Evolutionary conservation across 2,113 vertebrate species (phyloP).

Genomic region (Pandion haliaetus): DNA sequence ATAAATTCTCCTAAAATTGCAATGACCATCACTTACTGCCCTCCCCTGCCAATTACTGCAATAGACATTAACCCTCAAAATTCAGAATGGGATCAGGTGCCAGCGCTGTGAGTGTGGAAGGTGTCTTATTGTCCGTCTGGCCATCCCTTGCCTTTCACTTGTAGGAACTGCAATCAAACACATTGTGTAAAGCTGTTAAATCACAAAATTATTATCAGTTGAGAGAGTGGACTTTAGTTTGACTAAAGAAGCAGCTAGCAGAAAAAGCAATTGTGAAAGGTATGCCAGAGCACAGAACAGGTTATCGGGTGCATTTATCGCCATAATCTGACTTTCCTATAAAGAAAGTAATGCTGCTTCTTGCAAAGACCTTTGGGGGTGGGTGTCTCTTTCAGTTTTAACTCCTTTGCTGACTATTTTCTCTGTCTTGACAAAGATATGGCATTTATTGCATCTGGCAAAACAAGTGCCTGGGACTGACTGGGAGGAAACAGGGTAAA

Average conservation of each 20-base stretch:
- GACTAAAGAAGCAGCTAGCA: background rate
- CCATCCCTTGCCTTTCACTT: background rate
- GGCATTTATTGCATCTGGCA: slow-evolving; percentile 20
- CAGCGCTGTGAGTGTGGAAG: accelerated
- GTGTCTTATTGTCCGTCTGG: background rate
- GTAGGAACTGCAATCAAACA: background rate
- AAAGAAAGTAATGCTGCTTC: background rate
- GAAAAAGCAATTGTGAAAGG: background rate
- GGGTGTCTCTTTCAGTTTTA: slow-evolving; percentile 14
- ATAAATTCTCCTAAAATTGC: background rate
- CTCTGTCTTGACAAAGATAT: background rate
- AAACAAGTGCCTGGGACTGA: slow-evolving; percentile 16
- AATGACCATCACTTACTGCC: background rate
- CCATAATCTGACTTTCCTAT: background rate
- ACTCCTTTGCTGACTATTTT: background rate
- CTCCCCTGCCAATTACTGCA: background rate
- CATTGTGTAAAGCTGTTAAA: background rate
- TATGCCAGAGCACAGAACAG: background rate
- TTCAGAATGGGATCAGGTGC: background rate
- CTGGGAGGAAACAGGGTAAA: background rate
- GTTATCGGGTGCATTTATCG: background rate
- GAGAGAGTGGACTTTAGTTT: background rate
- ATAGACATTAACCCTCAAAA: background rate
- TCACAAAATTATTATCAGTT: background rate
- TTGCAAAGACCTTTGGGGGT: background rate